phyloP scores from a whole-genome alignment of 2,113 vertebrate genomes.

The Pterocles orientalis region DNA sequence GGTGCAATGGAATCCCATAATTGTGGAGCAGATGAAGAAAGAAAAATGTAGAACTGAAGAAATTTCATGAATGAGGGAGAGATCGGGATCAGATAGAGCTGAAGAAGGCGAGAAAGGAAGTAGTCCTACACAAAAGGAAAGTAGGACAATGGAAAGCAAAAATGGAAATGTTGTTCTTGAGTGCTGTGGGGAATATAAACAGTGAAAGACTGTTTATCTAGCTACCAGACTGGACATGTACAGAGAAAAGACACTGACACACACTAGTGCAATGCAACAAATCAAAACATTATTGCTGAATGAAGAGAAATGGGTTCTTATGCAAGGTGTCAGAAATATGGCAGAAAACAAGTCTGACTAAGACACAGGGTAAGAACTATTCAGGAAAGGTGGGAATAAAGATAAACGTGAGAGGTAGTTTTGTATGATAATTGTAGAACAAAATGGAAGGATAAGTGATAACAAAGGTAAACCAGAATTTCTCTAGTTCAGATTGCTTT shows the following conservation, averaged over 20 bases:
- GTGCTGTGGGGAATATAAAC: background rate
- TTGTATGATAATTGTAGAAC: background rate
- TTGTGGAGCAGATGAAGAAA: background rate
- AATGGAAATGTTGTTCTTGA: background rate
- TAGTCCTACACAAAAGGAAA: background rate
- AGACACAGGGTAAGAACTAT: background rate
- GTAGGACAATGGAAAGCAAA: background rate
- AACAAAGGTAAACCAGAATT: background rate
- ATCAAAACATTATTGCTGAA: background rate
- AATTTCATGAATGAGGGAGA: background rate
- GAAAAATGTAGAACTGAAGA: background rate
- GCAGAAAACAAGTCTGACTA: background rate
- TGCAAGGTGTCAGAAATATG: background rate
- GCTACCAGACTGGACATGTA: background rate
- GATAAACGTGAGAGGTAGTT: background rate
- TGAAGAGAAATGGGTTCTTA: background rate
- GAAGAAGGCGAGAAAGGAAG: background rate
- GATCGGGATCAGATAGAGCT: background rate
- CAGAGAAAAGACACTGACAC: background rate
- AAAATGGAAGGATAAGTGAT: background rate
- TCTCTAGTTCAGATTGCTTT: background rate
- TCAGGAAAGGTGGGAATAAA: background rate
- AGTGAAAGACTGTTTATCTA: background rate
- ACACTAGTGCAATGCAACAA: background rate
- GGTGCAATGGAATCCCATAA: background rate